These are phyloP conservation scores for Spheniscus humboldti DNA, from an alignment of 2,797 vertebrate genomes.

Conservation along the genomic window DNA sequence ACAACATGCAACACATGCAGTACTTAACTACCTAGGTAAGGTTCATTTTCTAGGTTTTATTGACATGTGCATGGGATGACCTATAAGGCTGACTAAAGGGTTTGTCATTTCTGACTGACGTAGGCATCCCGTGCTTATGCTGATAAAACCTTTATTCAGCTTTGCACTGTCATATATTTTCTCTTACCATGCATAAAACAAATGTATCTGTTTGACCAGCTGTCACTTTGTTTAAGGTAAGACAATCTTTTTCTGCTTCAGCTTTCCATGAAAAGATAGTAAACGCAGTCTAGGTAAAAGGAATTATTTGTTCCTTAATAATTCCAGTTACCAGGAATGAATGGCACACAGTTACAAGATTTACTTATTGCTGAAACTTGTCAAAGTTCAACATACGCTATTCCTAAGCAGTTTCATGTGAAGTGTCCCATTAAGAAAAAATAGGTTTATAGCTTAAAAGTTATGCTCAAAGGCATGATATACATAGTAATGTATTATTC, in stretches of 20 bases:
- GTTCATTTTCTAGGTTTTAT: background rate
- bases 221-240: background rate
- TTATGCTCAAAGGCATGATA: background rate
- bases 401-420: background rate
- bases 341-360: background rate
- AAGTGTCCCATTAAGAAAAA: background rate
- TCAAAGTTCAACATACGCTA: background rate
- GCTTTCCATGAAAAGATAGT: background rate
- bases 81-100: background rate
- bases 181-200: background rate
- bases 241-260: background rate
- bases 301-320: background rate
- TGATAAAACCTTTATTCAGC: background rate
- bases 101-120: conserved; percentile 13
- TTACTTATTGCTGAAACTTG: background rate
- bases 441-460: background rate
- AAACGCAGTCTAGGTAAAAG: background rate
- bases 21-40: background rate
- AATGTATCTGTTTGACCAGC: background rate
- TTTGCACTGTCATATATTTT: background rate
- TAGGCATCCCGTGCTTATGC: background rate
- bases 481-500: background rate
- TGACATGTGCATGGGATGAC: background rate
- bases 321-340: background rate
- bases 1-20: background rate